Evolutionary conservation across 2,888 invertebrate species (phyloP).

Genomic region (Magallana nippona): DNA sequence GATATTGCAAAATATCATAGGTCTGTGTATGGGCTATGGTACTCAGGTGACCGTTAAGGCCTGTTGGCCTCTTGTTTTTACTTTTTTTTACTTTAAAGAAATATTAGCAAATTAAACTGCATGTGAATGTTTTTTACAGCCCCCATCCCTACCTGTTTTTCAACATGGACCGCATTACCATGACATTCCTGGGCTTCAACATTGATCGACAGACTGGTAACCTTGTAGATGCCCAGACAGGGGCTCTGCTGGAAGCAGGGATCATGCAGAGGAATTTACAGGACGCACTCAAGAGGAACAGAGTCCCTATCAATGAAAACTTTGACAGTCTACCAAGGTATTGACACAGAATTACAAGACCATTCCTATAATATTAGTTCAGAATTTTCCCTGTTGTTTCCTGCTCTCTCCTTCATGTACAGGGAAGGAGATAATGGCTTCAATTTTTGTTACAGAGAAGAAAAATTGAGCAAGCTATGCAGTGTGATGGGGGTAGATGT

Average conservation of each 20-base stretch:
- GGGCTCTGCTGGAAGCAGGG: slow-evolving; percentile 59
- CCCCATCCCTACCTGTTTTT: slow-evolving; percentile 78
- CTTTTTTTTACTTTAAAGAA: neutral
- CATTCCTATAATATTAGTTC: neutral
- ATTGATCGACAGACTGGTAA: slow-evolving; percentile 66
- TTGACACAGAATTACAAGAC: neutral
- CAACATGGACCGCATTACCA: slow-evolving; percentile 71
- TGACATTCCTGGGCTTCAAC: slow-evolving; percentile 78
- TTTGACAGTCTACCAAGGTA: slow-evolving; percentile 74
- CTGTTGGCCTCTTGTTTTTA: no score
- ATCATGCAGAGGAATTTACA: slow-evolving; percentile 68
- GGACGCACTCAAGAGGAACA: slow-evolving; percentile 66
- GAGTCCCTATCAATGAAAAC: slow-evolving; percentile 72
- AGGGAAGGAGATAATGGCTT: no score
- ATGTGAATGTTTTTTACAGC: slow-evolving; percentile 57
- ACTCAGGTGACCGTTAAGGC: no score
- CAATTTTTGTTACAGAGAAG: slow-evolving; percentile 51
- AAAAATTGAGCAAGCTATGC: slow-evolving; percentile 68
- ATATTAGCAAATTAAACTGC: no score
- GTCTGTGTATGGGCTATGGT: no score
- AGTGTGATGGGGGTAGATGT: slow-evolving; percentile 70
- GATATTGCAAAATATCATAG: no score
- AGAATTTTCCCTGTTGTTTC: neutral
- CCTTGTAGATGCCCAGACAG: slow-evolving; percentile 71
- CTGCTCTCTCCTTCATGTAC: no score